Percentiles rank a stretch among this genome's conserved stretches.
Evolutionary conservation across 2,113 vertebrate genomes (phyloP).

Genomic region (Chrysemys picta): DNA sequence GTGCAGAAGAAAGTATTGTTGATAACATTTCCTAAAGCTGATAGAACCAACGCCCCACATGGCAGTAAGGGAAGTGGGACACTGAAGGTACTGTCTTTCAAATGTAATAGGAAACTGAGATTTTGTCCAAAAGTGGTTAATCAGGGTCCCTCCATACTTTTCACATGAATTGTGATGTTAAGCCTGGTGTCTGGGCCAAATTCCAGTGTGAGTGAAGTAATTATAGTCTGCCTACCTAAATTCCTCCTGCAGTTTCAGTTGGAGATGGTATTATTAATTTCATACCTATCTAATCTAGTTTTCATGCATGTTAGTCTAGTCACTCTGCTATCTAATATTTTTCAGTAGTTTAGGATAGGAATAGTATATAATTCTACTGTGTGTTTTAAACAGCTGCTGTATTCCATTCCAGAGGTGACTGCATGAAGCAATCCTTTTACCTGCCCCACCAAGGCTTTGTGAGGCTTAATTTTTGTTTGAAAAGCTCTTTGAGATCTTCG

Average conservation of each 20-base stretch:
- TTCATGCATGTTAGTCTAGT: slow-evolving; percentile 5
- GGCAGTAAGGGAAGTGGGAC: not conserved
- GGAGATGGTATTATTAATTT: not conserved
- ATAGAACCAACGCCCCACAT: not conserved
- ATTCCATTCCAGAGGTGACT: not conserved
- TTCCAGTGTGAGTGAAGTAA: not conserved
- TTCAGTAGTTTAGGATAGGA: slow-evolving; percentile 19
- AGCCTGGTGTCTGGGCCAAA: not conserved
- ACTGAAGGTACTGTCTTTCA: not conserved
- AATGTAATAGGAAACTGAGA: not conserved
- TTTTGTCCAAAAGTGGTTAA: not conserved
- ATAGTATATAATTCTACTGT: slow-evolving; percentile 8
- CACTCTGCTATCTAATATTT: not conserved
- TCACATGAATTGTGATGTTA: not conserved
- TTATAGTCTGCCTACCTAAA: not conserved
- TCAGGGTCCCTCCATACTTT: not conserved
- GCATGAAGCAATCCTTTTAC: slow-evolving; percentile 28
- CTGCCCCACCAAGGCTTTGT: not conserved
- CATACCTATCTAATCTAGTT: slow-evolving; percentile 18
- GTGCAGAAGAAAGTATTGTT: not conserved
- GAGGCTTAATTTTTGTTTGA: not conserved
- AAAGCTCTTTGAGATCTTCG: not conserved
- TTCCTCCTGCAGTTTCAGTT: slow-evolving; percentile 13
- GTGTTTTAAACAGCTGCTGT: not conserved
- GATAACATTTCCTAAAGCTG: not conserved